These are phyloP conservation scores for Heteromurus nitidus DNA, from an alignment of 2,888 invertebrate species.

Conservation along the genomic window DNA sequence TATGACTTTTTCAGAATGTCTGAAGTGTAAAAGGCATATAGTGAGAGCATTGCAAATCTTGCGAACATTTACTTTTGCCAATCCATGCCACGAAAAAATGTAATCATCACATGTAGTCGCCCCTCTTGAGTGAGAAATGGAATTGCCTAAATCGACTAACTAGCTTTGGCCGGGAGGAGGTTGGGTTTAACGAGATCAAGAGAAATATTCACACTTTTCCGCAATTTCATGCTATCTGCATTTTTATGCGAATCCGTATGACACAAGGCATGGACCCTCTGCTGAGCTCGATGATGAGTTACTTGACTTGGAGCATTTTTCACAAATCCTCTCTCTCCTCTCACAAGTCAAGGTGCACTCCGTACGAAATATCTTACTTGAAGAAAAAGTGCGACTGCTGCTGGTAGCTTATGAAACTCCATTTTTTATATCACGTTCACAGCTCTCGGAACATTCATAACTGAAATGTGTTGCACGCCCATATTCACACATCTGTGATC, in stretches of 20 bases:
- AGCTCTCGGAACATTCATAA: no score
- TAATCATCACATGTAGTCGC: slow-evolving; percentile 33
- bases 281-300: slow-evolving; percentile 56
- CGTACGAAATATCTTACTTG: no score
- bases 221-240: slow-evolving; percentile 54
- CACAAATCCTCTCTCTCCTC: slow-evolving; percentile 40
- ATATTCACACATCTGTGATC: no score
- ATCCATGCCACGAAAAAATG: slow-evolving; percentile 27
- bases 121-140: slow-evolving; percentile 12
- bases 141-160: slow-evolving; percentile 24
- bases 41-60: slow-evolving; percentile 13
- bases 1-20: not conserved
- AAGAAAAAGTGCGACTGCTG: slow-evolving; percentile 7
- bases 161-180: slow-evolving; percentile 48
- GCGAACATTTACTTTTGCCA: slow-evolving; percentile 12
- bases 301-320: slow-evolving; percentile 56
- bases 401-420: not conserved
- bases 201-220: slow-evolving; percentile 53
- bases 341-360: slow-evolving; percentile 36
- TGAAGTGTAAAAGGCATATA: no score
- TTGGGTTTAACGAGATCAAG: slow-evolving; percentile 55
- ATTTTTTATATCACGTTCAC: no score
- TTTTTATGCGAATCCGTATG: slow-evolving; percentile 54
- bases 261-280: slow-evolving; percentile 50
- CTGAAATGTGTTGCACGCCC: no score